A percentile compares a stretch with the other conserved stretches of the same genome.
Conservation (phyloP, 2,888 invertebrate species). For the Melinaea marsaeus region DNA sequence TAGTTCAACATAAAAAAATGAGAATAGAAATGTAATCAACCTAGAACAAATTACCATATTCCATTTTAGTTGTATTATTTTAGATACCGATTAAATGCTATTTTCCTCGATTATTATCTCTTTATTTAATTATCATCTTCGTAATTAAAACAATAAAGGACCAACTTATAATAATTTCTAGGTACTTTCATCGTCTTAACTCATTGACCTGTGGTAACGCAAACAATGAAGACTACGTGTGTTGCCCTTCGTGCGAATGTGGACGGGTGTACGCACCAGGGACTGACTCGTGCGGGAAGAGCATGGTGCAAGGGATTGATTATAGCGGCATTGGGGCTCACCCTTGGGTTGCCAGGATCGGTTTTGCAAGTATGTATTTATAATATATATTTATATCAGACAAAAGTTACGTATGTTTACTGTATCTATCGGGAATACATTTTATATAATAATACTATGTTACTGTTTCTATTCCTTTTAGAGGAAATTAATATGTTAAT, state of each 20-base stretch:
- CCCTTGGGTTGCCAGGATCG: slow-evolving; percentile 87
- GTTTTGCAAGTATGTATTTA: slow-evolving; percentile 82
- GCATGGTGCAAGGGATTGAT: slow-evolving; percentile 81
- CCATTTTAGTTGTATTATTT: no score
- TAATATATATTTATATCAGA: neutral
- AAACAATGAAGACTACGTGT: slow-evolving; percentile 77
- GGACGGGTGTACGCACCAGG: slow-evolving; percentile 59
- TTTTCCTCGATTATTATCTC: no score
- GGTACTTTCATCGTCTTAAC: slow-evolving; percentile 75
- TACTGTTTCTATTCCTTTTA: no score
- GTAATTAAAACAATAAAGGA: neutral
- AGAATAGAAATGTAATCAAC: no score
- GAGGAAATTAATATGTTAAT: no score
- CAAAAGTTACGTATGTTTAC: neutral
- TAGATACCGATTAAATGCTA: no score
- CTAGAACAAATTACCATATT: no score
- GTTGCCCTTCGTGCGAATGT: slow-evolving; percentile 78
- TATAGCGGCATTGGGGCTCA: slow-evolving; percentile 84
- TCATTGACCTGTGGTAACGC: slow-evolving; percentile 79
- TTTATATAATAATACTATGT: no score
- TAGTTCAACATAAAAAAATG: no score
- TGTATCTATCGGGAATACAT: no score
- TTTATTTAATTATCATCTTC: no score
- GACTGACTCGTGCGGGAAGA: slow-evolving; percentile 79
- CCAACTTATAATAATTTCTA: slow-evolving; percentile 29